Conservation (phyloP, 1,140 invertebrate genomes). For the Rhizoglyphus robini region DNA sequence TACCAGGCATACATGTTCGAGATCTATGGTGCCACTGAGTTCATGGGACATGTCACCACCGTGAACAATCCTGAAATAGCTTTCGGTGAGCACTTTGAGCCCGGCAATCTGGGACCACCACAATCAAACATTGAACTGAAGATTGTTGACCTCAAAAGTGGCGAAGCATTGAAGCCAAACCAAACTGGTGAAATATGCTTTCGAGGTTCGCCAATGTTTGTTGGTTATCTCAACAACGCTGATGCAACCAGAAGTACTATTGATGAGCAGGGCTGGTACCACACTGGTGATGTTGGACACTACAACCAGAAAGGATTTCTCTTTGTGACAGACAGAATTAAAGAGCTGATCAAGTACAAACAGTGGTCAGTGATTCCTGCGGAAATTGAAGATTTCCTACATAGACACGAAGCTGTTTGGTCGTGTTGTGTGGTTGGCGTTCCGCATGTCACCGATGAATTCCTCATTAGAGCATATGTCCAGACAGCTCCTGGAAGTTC, state of each 20-base stretch:
- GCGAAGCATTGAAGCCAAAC: constrained; percentile 25
- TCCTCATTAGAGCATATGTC: constrained; percentile 47
- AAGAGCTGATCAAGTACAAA: constrained; percentile 30
- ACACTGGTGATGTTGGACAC: constrained; percentile 39
- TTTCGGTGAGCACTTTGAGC: too few species aligned
- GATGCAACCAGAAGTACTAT: constrained; percentile 54
- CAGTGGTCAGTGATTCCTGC: constrained; percentile 27
- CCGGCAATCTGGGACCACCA: not conserved
- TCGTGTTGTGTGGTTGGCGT: constrained; percentile 78
- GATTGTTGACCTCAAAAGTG: constrained; percentile 31
- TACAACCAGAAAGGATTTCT: constrained; percentile 28
- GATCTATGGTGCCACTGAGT: constrained; percentile 8
- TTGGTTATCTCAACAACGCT: constrained; percentile 56
- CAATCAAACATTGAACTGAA: constrained; percentile 21
- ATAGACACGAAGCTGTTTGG: constrained; percentile 61
- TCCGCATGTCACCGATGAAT: constrained; percentile 71
- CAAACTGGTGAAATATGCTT: constrained; percentile 33
- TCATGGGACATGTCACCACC: not conserved
- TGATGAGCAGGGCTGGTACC: constrained; percentile 55
- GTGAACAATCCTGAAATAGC: not conserved
- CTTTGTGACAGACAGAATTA: constrained; percentile 29
- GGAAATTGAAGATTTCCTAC: constrained; percentile 36
- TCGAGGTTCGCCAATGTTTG: constrained; percentile 35
- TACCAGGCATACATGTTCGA: not conserved
- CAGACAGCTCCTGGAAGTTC: constrained; percentile 16